Percentiles rank a stretch among this genome's conserved stretches.
Conservation (phyloP, 2,888 invertebrate genomes). For the Mayetiola destructor region DNA sequence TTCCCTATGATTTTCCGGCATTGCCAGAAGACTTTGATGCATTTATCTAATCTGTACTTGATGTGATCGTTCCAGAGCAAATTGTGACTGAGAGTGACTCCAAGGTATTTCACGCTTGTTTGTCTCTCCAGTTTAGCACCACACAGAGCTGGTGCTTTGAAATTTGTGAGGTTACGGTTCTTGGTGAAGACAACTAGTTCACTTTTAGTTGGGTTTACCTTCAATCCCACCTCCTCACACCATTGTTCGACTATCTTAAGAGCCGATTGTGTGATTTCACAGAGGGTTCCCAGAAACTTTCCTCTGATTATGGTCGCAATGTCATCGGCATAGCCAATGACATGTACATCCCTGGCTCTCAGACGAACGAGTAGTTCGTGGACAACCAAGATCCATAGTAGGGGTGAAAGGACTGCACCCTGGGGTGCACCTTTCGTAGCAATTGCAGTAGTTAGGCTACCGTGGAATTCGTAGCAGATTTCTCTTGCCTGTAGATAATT, state of each 20-base stretch:
- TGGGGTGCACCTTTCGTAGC: neutral
- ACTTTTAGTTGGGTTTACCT: slow-evolving; percentile 17
- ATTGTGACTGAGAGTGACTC: neutral
- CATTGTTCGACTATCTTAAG: slow-evolving; percentile 14
- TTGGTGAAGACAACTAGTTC: slow-evolving; percentile 11
- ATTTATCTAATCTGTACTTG: neutral
- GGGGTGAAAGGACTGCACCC: neutral
- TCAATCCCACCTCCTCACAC: slow-evolving; percentile 11
- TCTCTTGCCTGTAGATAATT: neutral
- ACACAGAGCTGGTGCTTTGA: neutral
- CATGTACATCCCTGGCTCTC: neutral
- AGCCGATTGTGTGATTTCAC: neutral
- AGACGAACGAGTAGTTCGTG: neutral
- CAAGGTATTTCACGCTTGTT: neutral
- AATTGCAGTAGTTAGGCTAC: neutral
- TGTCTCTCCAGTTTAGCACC: neutral
- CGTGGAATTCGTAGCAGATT: neutral
- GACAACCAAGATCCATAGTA: neutral
- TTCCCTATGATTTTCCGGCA: neutral
- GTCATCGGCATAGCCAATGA: neutral
- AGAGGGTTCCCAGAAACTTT: neutral
- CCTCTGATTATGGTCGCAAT: neutral
- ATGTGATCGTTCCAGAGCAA: neutral
- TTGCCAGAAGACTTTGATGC: neutral
- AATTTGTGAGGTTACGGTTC: neutral